phyloP scores from a whole-genome alignment of 1,140 invertebrate genomes.

The Brachionus rotundiformis region DNA sequence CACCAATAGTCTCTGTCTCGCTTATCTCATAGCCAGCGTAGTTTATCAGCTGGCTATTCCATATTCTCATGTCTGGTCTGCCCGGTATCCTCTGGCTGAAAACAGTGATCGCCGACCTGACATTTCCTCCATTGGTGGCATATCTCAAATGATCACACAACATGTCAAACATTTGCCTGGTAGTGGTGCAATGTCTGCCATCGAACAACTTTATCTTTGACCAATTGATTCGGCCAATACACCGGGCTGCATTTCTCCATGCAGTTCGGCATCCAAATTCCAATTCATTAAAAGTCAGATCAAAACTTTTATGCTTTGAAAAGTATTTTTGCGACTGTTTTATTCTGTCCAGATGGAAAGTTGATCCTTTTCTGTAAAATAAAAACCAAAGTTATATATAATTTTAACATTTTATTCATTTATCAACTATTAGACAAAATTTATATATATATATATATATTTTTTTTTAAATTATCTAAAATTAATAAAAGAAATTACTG shows the following conservation, averaged over 20 bases:
- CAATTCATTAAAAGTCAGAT: constrained; percentile 85
- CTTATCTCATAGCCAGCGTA: constrained; percentile 78
- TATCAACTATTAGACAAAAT: too few species aligned
- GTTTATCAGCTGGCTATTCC: constrained; percentile 83
- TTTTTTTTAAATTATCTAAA: not conserved
- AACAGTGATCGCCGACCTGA: constrained; percentile 88
- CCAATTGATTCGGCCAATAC: constrained; percentile 93
- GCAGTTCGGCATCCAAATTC: constrained; percentile 88
- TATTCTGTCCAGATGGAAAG: constrained; percentile 68
- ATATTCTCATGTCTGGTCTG: constrained; percentile 80
- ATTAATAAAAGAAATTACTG: not conserved
- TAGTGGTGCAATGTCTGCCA: not conserved
- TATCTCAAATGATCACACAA: constrained; percentile 95
- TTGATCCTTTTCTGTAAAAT: constrained; percentile 61
- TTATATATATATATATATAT: not conserved
- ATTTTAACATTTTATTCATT: not conserved
- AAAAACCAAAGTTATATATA: not conserved
- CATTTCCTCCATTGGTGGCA: constrained; percentile 91
- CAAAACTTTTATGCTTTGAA: constrained; percentile 71
- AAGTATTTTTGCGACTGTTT: constrained; percentile 75
- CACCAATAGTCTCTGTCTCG: constrained; percentile 61
- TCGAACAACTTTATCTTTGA: constrained; percentile 81
- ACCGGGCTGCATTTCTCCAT: constrained; percentile 87
- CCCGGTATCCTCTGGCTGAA: constrained; percentile 82
- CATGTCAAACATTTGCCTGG: constrained; percentile 80